A percentile compares a stretch with the other conserved stretches of the same genome.
These are phyloP conservation scores for Phenacoccus solenopsis DNA, from an alignment of 1,140 invertebrate genomes.

Conservation along the genomic window DNA sequence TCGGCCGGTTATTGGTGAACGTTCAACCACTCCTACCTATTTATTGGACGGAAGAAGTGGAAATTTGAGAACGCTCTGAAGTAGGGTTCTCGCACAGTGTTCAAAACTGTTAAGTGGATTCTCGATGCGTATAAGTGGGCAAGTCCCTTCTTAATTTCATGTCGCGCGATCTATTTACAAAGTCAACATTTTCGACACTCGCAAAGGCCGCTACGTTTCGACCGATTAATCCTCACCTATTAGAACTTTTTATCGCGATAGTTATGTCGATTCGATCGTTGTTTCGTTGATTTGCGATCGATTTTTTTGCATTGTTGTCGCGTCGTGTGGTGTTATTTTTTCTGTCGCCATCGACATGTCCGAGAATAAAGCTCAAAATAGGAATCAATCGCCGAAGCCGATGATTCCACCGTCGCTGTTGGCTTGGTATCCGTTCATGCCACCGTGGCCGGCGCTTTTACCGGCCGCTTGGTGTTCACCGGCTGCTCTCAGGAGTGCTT, in stretches of 20 bases:
- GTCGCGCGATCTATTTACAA: neutral
- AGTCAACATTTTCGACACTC: no score
- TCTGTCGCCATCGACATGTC: neutral
- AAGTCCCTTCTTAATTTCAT: neutral
- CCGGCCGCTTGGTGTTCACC: constrained; percentile 28
- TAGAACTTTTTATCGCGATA: no score
- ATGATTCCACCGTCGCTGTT: constrained; percentile 24
- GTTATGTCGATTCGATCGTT: no score
- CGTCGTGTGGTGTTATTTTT: no score
- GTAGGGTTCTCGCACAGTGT: neutral
- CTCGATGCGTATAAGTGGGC: neutral
- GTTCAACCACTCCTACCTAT: neutral
- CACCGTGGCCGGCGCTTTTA: constrained; percentile 27
- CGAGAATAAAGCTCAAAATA: neutral
- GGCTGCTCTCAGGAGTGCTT: constrained; percentile 26
- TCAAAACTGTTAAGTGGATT: neutral
- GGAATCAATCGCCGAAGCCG: constrained; percentile 6
- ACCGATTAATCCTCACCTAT: no score
- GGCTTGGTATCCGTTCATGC: constrained; percentile 27
- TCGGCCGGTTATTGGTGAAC: neutral
- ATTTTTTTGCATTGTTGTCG: no score
- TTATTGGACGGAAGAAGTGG: neutral
- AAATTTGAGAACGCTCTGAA: neutral
- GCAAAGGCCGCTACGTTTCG: no score
- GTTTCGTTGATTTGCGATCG: no score